Base-by-base conservation (phyloP, 2,888 invertebrate species). In the Aquatica leii region DNA sequence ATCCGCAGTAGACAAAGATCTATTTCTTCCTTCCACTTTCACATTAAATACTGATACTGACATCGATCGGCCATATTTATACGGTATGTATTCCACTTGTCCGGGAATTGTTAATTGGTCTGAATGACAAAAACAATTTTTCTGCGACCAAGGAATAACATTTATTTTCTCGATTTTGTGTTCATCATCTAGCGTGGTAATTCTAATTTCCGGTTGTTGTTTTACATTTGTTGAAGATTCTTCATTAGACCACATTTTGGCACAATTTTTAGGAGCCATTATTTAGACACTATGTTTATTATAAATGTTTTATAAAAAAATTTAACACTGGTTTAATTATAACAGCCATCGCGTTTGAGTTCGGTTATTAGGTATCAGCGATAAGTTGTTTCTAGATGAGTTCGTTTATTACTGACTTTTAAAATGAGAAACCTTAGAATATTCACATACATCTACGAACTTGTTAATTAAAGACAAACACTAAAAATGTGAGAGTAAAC, bases 11-110 rank as follows among this genome's bases (percentile, higher is more conserved):
- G 71, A 71, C 34, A 66, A 53, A 15, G 60, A 65, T 37, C 62
- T 59, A 34, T 62, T 40, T 50, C 61, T 67, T 43, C 51, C 55
- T 46, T 59, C 52, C n/a, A 51, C 35, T 60, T 68, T 71, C 40
- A 78, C 62, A 59, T 77, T 77, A 59, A 71, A 74, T 8, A 72
- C 73, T 5, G 77, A 77, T 8, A 72, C 73, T 6, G 77, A 77
- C 71, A 76, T 71, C n/a, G 77, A 78, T 31, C 76, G 68, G 35
- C 72, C 73, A 59, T 74, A 72, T 57, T 68, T 71, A 18, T 68
- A 63, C 2, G 63, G 59, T 8, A 57, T 55, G 35, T 62, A 68
- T 35, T 69, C 62, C 6, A 67, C 55, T 43, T 68, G 69, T 6
- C 59, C 55, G 15, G 66, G 48, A 40, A 64, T 57, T 41, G 52